Base-by-base conservation (phyloP, 2,888 invertebrate species). In the Syrphus vitripennis region DNA sequence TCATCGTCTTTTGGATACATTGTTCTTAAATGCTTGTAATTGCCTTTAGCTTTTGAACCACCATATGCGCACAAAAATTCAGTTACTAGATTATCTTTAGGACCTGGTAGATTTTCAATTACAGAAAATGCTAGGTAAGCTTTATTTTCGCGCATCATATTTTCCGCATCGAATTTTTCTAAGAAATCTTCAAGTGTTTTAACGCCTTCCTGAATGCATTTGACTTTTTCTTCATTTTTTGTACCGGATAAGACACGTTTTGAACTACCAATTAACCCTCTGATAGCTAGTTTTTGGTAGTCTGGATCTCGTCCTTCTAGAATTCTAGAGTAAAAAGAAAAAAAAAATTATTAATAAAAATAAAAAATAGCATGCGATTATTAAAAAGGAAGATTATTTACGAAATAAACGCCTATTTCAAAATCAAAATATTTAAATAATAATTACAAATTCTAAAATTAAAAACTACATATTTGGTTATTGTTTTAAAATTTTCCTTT, bases 251-350 rank as follows among this genome's bases (percentile, higher is more conserved):
- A 93, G 0, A 96, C 95, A 31, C 96, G 93, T 90, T 95, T 95
- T 0, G 96, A 96, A 72, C 95, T 93, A 6, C 95, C 95, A 24
- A 96, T 93, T 4, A 96, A 93, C 0, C 96, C 96, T 89, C 94
- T 95, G 14, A 96, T 93, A 0, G 96, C 96, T 72, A 96, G 91
- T 90, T 94, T 95, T 92, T 96, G 96, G 91, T 96, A 97, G 78
- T 96, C 95, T 0, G 96, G 95, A 92, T 97, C 97, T 12, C 96
- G 93, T 0, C 95, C 96, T 88, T 95, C 94, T 84, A 96, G 92
- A 91, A 93, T 93, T 91, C 92, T 92, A 70, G n/a, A 90, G 89
- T 78, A 31, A 61, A 61, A 45, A 50, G 53, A 45, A n/a, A 48
- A 70, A 31, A 16, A 37, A 26, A 59, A 7, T 7, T n/a, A 16